These are phyloP conservation scores for Mohoua ochrocephala DNA, from an alignment of 2,113 vertebrate species.

Conservation along the genomic window DNA sequence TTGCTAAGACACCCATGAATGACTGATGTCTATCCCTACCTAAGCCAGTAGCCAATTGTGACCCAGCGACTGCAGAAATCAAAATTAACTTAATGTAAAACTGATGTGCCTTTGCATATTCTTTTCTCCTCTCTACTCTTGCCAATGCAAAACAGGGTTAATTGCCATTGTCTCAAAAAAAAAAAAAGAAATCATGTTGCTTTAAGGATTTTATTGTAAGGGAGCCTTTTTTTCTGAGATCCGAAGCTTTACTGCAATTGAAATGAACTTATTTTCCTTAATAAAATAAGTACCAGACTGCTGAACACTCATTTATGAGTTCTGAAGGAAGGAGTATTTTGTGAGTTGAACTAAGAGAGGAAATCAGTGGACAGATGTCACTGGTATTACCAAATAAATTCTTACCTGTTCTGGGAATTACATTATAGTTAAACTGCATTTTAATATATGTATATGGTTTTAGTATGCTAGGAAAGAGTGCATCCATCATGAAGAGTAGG, in stretches of 20 bases:
- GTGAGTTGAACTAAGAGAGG: not conserved
- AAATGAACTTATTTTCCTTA: not conserved
- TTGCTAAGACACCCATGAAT: not conserved
- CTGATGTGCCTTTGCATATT: not conserved
- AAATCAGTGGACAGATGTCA: not conserved
- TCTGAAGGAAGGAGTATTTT: not conserved
- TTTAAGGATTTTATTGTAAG: not conserved
- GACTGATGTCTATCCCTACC: not conserved
- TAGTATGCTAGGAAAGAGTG: accelerated
- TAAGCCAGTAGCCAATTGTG: not conserved
- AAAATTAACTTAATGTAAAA: not conserved
- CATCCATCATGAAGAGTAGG: not conserved
- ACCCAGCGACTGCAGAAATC: not conserved
- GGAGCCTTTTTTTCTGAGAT: not conserved
- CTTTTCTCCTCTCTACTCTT: not conserved
- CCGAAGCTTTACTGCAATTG: not conserved
- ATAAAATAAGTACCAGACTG: not conserved
- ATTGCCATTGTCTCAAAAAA: not conserved
- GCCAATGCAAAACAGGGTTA: not conserved
- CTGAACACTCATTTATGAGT: not conserved
- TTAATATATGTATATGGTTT: not conserved
- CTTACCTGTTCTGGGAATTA: not conserved
- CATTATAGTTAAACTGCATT: not conserved
- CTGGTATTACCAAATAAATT: not conserved
- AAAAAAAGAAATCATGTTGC: not conserved